Conservation (phyloP, 2,888 invertebrate species). For the Caenorhabditis imperialis region DNA sequence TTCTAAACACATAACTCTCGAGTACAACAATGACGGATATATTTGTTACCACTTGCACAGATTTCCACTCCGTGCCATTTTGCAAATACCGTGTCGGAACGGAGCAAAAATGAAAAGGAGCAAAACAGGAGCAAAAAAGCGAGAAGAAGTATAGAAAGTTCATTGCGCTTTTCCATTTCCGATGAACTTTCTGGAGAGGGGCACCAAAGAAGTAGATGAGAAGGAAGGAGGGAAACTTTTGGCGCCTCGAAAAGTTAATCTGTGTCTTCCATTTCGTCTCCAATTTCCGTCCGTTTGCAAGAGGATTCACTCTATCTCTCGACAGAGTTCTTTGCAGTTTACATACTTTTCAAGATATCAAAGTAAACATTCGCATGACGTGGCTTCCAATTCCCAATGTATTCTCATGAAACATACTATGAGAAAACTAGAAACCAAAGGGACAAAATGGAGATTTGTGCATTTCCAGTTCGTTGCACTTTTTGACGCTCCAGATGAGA, state of each 20-base stretch:
- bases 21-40: conserved; percentile 15
- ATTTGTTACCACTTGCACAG: conserved; percentile 14
- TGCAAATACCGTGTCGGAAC: conserved; percentile 30
- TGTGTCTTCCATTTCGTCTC: conserved; percentile 23
- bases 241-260: conserved; percentile 26
- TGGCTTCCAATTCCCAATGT: no score
- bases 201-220: conserved; percentile 1
- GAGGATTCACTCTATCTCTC: background rate
- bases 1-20: conserved; percentile 15
- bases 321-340: background rate
- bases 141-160: conserved; percentile 10
- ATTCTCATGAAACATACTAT: no score
- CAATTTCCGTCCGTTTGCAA: conserved; percentile 10
- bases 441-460: no score
- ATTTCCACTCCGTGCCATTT: conserved; percentile 18
- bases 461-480: no score
- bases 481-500: no score
- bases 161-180: conserved; percentile 25
- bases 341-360: no score
- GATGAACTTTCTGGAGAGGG: conserved; percentile 26
- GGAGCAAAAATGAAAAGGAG: background rate
- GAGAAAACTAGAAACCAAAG: no score
- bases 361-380: no score
- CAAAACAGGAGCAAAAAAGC: conserved; percentile 10
- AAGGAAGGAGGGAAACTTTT: background rate